A percentile compares a stretch with the other conserved stretches of the same genome.
Conservation (phyloP, 37 sponge, comb jelly and placozoan genomes). For the Crambe crambe region DNA sequence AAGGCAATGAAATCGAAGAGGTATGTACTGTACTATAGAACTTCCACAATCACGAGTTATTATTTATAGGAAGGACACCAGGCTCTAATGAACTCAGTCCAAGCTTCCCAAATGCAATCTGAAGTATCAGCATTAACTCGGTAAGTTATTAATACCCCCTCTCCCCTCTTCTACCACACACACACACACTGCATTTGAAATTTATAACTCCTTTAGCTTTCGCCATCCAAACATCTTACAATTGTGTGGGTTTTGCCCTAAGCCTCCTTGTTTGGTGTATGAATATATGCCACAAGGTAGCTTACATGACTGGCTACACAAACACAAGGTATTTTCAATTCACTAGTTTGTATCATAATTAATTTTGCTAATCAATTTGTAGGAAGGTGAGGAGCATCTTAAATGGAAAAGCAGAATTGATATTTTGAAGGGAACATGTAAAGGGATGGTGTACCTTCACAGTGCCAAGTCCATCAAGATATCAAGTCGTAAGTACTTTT, state of each 20-base stretch:
- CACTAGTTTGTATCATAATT: not conserved
- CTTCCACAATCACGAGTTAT: not conserved
- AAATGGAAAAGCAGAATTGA: not conserved
- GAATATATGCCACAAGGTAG: conserved; percentile 21
- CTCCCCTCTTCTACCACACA: no score
- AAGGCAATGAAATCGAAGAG: not conserved
- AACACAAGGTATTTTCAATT: not conserved
- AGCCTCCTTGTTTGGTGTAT: conserved; percentile 13
- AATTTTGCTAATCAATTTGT: not conserved
- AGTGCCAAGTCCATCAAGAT: conserved; percentile 30
- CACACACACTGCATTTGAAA: not conserved
- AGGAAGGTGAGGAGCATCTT: not conserved
- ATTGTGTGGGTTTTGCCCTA: conserved; percentile 5
- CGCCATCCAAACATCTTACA: conserved; percentile 21
- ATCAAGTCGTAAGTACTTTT: conserved; percentile 37
- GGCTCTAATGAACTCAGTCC: not conserved
- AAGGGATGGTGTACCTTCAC: conserved; percentile 27
- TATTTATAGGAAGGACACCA: not conserved
- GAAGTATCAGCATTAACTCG: conserved; percentile 3
- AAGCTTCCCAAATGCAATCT: not conserved
- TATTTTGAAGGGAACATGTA: conserved; percentile 19
- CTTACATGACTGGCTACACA: conserved; percentile 2
- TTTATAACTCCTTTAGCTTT: conserved; percentile 7
- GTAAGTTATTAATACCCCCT: no score
- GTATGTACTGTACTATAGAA: not conserved